Evolutionary conservation across 2,888 invertebrate species (phyloP), one percentile per base, ranked within the genome.

Genomic region (Drosophila nigricruria): DNA sequence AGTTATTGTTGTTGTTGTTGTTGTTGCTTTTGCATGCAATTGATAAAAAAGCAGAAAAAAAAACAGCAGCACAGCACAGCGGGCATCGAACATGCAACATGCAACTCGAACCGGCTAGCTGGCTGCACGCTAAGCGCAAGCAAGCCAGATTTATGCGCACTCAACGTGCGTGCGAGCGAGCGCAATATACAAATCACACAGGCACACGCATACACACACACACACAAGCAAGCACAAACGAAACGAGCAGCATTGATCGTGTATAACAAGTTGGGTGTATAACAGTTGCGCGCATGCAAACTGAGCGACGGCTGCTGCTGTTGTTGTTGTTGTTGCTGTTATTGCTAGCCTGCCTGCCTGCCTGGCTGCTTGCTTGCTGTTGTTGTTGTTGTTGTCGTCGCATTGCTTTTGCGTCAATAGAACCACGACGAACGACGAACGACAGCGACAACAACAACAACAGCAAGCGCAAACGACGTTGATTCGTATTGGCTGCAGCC

Each of bases 401-500:
- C 84, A 81, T 77, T 81, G 81, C 82, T 84, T 87, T 82, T 79
- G 80, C 77, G 80, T 77, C 81, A 88, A 86, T 88, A 88, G 85
- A 88, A 86, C 85, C 74, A 75, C 74, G 52, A 65, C 70, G 80
- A 80, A 50, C 74, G 57, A 63, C 65, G 65, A 65, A 45, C 76
- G 40, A 72, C 68, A 62, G 38, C 45, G 47, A 49, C 61, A 52
- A 53, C 42, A 42, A 40, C 27, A 56, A 23, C 32, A 43, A 25
- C 36, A 25, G 30, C 49, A 49, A 45, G 43, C 43, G 27, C 42
- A 45, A 56, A 42, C 76, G 71, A 62, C 77, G 81, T 77, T 74
- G 81, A 84, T 86, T 86, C 86, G 86, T 86, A 86, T 86, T 87
- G 86, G 86, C 88, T 87, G 86, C 88, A 87, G 71, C 82, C 86